A percentile compares a stretch with the other conserved stretches of the same genome.
Conservation (phyloP, 2,797 vertebrate genomes). For the Menidia menidia region DNA sequence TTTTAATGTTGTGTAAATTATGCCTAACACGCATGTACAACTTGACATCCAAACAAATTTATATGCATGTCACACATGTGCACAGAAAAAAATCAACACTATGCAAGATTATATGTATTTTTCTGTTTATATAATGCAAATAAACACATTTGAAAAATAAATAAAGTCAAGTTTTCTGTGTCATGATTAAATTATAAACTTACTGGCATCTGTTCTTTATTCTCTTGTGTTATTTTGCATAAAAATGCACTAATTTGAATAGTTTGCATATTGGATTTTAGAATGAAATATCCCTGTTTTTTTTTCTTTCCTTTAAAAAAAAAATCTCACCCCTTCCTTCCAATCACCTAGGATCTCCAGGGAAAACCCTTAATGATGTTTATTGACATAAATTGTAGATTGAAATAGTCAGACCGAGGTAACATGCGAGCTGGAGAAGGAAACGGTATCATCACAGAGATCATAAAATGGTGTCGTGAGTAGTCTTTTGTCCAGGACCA, state of each 20-base stretch:
- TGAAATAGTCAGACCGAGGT: conserved; percentile 60
- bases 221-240: conserved; percentile 45
- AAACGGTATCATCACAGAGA: conserved; percentile 81
- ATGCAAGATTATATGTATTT: conserved; percentile 37
- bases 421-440: conserved; percentile 67
- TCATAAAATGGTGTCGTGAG: conserved; percentile 84
- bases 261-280: conserved; percentile 42
- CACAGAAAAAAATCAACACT: conserved; percentile 51
- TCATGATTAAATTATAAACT: conserved; percentile 64
- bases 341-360: conserved; percentile 62
- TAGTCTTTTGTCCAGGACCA: conserved; percentile 83
- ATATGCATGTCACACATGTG: conserved; percentile 35
- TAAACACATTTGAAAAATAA: conserved; percentile 55
- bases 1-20: conserved; percentile 65
- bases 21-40: conserved; percentile 54
- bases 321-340: conserved; percentile 38
- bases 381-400: conserved; percentile 60
- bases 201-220: conserved; percentile 46
- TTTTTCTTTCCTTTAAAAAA: conserved; percentile 16
- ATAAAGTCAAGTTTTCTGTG: conserved; percentile 53
- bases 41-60: conserved; percentile 40
- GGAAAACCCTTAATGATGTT: conserved; percentile 44
- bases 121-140: conserved; percentile 45
- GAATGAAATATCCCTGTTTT: conserved; percentile 42
- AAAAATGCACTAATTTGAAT: conserved; percentile 55